Evolutionary conservation across 2,797 vertebrate genomes (phyloP), one percentile per base, ranked within the genome.

Genomic region (Microcaecilia unicolor): DNA sequence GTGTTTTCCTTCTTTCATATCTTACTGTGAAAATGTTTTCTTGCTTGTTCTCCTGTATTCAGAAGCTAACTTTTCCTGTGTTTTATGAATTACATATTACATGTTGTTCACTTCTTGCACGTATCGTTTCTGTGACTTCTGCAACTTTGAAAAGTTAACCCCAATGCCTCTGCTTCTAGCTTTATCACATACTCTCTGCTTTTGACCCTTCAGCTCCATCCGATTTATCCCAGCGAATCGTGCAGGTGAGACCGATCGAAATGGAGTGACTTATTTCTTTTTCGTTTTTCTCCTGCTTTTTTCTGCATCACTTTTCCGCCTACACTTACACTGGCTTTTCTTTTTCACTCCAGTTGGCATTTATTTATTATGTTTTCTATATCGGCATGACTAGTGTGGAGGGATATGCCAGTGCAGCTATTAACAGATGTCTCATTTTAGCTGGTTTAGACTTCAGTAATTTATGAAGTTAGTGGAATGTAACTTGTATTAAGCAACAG

Each of bases 151-250:
- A 60, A 64, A 66, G 55, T 52, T 46, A 61, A 64, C 55, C 57
- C 61, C 63, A 61, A 58, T 67, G 55, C 68, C 70, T 74, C 64
- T 54, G 58, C 58, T 65, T 66, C 58, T 66, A 58, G 61, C 46
- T 68, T 80, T 77, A 68, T 67, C 56, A 67, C 56, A 70, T 64
- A 72, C 46, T 72, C 54, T 77, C 54, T 77, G 72, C 69, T 78
- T 82, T 79, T 80, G 69, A 84, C 81, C 76, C 76, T 71, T 82
- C 75, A 86, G 77, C 77, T 46, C 75, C 61, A 52, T 70, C 82
- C 77, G 85, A 88, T 77, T 83, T 70, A 81, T 79, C 82, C 70
- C 74, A 82, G 57, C 80, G 63, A 65, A 80, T 80, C 62, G 61
- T 70, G 37, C 73, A 76, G 68, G 77, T 74, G 62, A 85, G 81